Conservation (phyloP, 2,797 vertebrate species). For the Muraenolepis orangiensis region DNA sequence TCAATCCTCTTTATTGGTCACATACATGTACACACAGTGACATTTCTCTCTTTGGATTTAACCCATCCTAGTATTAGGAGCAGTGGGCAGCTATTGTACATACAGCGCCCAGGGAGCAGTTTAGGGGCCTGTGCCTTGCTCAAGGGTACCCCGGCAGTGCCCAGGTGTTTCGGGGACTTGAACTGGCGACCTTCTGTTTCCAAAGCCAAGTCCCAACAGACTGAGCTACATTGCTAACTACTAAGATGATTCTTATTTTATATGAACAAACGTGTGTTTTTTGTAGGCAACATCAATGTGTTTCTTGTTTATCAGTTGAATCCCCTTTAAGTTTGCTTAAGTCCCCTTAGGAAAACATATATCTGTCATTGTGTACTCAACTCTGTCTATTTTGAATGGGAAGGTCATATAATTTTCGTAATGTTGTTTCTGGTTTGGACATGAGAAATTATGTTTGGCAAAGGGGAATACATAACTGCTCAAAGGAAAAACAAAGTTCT, state of each 20-base stretch:
- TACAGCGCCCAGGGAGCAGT: no score
- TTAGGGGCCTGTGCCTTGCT: no score
- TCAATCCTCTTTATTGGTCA: no score
- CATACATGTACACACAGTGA: no score
- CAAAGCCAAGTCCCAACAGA: no score
- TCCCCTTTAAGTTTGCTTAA: background rate
- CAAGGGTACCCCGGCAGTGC: no score
- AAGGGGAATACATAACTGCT: constrained; percentile 14
- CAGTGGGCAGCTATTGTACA: no score
- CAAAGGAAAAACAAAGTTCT: constrained; percentile 34
- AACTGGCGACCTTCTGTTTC: no score
- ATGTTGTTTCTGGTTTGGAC: constrained; percentile 12
- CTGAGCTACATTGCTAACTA: no score
- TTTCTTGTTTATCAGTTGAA: background rate
- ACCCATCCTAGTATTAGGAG: no score
- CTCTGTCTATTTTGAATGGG: background rate
- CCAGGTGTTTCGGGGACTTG: no score
- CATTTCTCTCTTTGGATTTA: no score
- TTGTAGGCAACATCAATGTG: background rate
- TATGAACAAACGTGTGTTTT: background rate
- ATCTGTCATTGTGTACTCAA: background rate
- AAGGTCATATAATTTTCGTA: constrained; percentile 16
- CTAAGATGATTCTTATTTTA: background rate
- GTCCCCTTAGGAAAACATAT: background rate
- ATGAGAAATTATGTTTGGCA: constrained; percentile 7